Evolutionary conservation across 2,113 vertebrate genomes (phyloP).

Genomic region (Chloropsis cyanopogon): DNA sequence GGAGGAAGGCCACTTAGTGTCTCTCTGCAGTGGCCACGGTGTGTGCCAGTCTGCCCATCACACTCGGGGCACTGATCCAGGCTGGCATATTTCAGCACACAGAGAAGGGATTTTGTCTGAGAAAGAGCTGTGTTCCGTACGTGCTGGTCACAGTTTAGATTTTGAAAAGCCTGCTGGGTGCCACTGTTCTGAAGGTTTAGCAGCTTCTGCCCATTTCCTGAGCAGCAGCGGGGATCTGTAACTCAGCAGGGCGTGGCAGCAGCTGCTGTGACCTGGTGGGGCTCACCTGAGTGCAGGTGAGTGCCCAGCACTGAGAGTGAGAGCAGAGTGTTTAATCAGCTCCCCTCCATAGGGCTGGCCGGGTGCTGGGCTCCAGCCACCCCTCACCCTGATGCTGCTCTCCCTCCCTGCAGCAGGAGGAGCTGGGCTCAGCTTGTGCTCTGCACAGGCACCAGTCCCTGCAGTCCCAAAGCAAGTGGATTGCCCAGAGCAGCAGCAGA

Average conservation of each 20-base stretch:
- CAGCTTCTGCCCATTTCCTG: not conserved
- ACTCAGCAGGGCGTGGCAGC: not conserved
- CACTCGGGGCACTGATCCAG: not conserved
- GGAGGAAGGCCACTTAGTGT: not conserved
- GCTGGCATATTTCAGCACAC: not conserved
- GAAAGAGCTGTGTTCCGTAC: not conserved
- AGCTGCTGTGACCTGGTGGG: accelerated
- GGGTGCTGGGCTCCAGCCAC: not conserved
- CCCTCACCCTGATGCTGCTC: not conserved
- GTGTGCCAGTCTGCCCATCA: not conserved
- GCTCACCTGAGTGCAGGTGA: not conserved
- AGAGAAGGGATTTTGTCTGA: not conserved
- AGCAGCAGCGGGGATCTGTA: not conserved
- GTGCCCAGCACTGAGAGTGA: not conserved
- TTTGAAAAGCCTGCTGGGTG: not conserved
- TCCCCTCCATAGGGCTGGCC: not conserved
- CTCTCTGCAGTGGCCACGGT: accelerated
- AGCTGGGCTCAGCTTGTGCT: not conserved
- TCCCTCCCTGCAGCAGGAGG: not conserved
- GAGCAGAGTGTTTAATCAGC: accelerated
- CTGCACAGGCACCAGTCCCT: not conserved
- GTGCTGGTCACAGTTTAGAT: not conserved
- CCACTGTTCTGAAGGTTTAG: not conserved
- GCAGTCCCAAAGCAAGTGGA: not conserved
- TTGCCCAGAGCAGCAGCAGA: not conserved